Evolutionary conservation across 2,113 vertebrate genomes (phyloP), one percentile per base, ranked within the genome.

Genomic region (Python bivittatus): DNA sequence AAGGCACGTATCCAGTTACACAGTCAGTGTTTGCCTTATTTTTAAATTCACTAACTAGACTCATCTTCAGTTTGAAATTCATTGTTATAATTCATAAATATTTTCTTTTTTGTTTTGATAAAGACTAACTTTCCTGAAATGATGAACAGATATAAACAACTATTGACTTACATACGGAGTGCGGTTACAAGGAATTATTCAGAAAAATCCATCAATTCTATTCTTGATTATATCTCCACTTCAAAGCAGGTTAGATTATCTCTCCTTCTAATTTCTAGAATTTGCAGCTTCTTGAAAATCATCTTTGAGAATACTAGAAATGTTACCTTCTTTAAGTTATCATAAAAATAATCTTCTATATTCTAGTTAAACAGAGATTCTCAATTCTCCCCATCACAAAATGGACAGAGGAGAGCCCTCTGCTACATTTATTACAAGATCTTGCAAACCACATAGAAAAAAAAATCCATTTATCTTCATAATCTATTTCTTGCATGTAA

Each of bases 81-180:
- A 25, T 44, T 54, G 42, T 57, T 90, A 48, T 48, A 79, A 79
- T 79, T 79, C 33, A 79, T 79, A 42, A 79, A 90, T 0, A 0
- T 93, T 15, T 89, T 85, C 83, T 44, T 96, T 5, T 93, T 94
- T 96, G 93, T 94, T 95, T 94, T 79, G 94, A 86, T 60, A 44
- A 57, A 99, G 99, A 99, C 98, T 94, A 99, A 99, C 97, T 99
- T 99, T 96, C 99, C 99, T 96, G 99, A 99, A 98, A 99, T 99
- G 99, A 99, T 99, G 99, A 99, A 99, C 97, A 98, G 99, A 96
- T 99, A 99, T 97, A 99, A 99, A 96, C 99, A 99, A 94, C 98
- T 99, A 88, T 98, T 99, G 95, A 99, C 99, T 3, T 99, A 99
- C 97, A 99, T 99, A 96, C 97, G 98, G 97, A 98, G 99, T 96